Evolutionary conservation across 2,888 invertebrate genomes (phyloP).

Genomic region (Palloptera scutellata): DNA sequence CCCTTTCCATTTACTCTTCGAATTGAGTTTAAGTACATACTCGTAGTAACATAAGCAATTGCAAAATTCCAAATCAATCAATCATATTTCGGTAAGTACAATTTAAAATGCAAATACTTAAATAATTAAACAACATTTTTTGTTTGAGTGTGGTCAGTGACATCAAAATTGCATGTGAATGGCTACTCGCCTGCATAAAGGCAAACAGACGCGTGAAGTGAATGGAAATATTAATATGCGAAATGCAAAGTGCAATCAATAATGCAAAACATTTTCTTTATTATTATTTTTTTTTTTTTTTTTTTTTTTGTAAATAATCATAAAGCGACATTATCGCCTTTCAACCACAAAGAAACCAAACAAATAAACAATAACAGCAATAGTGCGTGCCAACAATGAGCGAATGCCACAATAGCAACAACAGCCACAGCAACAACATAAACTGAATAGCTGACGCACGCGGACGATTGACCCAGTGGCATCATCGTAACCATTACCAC

Average conservation of each 20-base stretch:
- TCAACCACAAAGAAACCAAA: background rate
- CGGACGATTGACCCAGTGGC: slow-evolving; percentile 28
- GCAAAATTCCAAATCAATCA: slow-evolving; percentile 19
- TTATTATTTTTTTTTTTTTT: background rate
- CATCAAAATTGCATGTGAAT: background rate
- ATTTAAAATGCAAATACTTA: background rate
- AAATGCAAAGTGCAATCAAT: background rate
- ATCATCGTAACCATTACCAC: slow-evolving; percentile 1
- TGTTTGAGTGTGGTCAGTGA: slow-evolving; percentile 23
- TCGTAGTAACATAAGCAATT: background rate
- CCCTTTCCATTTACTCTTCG: too few species aligned
- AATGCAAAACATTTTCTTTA: background rate
- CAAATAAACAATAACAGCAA: slow-evolving; percentile 15
- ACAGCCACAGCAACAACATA: background rate
- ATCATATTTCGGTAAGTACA: background rate
- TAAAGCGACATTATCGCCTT: background rate
- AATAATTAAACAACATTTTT: background rate
- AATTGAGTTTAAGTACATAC: background rate
- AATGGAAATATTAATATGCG: background rate
- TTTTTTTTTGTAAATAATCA: background rate
- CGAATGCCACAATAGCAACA: slow-evolving; percentile 12
- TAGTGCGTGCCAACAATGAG: slow-evolving; percentile 8
- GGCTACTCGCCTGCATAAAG: background rate
- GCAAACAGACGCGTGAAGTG: background rate
- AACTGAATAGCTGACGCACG: background rate